Base-by-base conservation (phyloP, 2,797 vertebrate species). In the Tenualosa thibaudeaui region DNA sequence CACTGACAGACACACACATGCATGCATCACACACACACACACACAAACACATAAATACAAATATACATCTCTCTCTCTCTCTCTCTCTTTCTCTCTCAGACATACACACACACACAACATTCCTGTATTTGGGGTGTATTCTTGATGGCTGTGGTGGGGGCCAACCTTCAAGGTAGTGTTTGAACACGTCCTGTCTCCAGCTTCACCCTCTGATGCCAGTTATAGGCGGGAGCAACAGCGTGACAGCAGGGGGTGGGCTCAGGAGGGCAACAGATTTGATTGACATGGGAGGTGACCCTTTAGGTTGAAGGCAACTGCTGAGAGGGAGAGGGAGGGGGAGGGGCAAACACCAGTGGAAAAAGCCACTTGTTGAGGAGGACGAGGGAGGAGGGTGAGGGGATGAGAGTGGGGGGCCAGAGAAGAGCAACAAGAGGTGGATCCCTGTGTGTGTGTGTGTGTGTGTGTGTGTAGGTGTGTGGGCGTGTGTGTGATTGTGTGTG, bases 121-220 rank as follows among this genome's bases (percentile, higher is more conserved):
- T 26, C 62, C 62, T 65, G 24, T 31, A 65, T 24, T 58, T 5
- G 2, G 62, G 10, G 24, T 65, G 9, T 65, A 31, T 40, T 31
- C 24, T 12, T 75, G 37, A 1, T 15, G 68, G 2, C 15, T 75
- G 68, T 75, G 31, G 87, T 86, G 82, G 71, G 81, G 88, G 82
- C 87, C 81, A 87, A 91, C 90, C 89, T 91, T 89, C 90, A 86
- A 89, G 86, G 83, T 37, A 60, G 85, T 88, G 89, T 68, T 46
- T 87, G 86, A 89, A 85, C 84, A 87, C 81, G 82, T 88, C 86
- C 58, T 85, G 87, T 87, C 6, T 5, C 1, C 68, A 17, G 31
- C 68, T 15, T 12, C 68, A 2, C 68, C 68, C 68, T 40, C 87
- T 89, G 82, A 87, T 88, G 88, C 87, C 86, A 87, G 82, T 84